Evolutionary conservation across 1,140 invertebrate genomes (phyloP).

Genomic region (Stenopsyche tienmushanensis): DNA sequence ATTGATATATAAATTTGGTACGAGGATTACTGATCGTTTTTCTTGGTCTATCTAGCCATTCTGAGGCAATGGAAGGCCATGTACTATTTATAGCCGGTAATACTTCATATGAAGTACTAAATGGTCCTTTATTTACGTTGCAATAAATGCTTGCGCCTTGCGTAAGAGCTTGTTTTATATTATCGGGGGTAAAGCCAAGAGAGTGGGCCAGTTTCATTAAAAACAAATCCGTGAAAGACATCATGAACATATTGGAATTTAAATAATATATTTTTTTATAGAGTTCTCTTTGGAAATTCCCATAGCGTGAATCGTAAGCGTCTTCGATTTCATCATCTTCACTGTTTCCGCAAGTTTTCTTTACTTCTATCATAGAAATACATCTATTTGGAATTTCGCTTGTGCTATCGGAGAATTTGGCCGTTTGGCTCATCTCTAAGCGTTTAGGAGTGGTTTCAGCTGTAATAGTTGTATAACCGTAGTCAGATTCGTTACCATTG

Average conservation of each 20-base stretch:
- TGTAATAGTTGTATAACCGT: conserved; percentile 57
- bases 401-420: conserved; percentile 46
- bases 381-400: conserved; percentile 52
- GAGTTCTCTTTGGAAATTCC: conserved; percentile 46
- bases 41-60: conserved; percentile 61
- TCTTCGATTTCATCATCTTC: conserved; percentile 49
- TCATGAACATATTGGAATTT: conserved; percentile 62
- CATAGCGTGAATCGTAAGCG: conserved; percentile 44
- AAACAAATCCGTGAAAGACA: conserved; percentile 62
- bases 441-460: conserved; percentile 52
- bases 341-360: conserved; percentile 44
- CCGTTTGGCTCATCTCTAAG: conserved; percentile 47
- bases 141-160: conserved; percentile 63
- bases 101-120: conserved; percentile 58
- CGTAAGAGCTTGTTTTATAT: conserved; percentile 53
- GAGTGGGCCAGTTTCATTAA: conserved; percentile 54
- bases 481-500: conserved; percentile 60
- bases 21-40: conserved; percentile 56
- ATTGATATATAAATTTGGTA: conserved; percentile 59
- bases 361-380: conserved; percentile 51
- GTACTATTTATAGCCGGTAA: conserved; percentile 64
- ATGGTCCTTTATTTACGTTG: conserved; percentile 50
- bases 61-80: conserved; percentile 66
- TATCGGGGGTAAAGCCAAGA: conserved; percentile 55
- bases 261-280: conserved; percentile 58